phyloP scores from a whole-genome alignment of 2,113 vertebrate species.

The Sinocyclocheilus maitianheensis region DNA sequence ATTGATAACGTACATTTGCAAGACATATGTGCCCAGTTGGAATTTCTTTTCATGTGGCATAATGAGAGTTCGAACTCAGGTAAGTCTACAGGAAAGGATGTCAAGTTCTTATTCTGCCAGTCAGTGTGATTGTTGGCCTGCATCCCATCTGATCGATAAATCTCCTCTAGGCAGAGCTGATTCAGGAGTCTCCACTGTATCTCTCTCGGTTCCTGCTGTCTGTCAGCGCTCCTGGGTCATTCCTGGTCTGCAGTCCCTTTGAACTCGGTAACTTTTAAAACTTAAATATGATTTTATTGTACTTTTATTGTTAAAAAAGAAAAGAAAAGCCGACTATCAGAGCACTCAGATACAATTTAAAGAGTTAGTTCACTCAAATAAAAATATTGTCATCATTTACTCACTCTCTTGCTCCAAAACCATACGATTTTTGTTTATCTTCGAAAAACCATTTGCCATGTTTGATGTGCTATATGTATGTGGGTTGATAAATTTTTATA shows the following conservation, averaged over 20 bases:
- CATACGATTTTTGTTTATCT: not conserved
- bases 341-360: not conserved
- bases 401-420: not conserved
- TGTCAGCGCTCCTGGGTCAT: not conserved
- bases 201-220: not conserved
- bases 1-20: not conserved
- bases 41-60: not conserved
- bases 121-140: slow-evolving; percentile 19
- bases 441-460: not conserved
- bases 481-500: not conserved
- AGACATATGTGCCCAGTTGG: not conserved
- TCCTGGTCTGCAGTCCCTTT: not conserved
- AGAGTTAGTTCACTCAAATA: not conserved
- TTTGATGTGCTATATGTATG: not conserved
- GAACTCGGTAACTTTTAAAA: too few relatives aligned
- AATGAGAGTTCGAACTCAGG: not conserved
- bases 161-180: not conserved
- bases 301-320: too few relatives aligned
- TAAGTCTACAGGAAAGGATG: not conserved
- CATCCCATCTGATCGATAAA: slow-evolving; percentile 9
- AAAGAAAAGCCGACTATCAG: not conserved
- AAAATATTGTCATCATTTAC: not conserved
- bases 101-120: not conserved
- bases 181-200: not conserved
- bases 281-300: too few relatives aligned